A percentile compares a stretch with the other conserved stretches of the same genome.
Evolutionary conservation across 64 coral and sea anemone species (phyloP).

Genomic region (Astreopora myriophthalma): DNA sequence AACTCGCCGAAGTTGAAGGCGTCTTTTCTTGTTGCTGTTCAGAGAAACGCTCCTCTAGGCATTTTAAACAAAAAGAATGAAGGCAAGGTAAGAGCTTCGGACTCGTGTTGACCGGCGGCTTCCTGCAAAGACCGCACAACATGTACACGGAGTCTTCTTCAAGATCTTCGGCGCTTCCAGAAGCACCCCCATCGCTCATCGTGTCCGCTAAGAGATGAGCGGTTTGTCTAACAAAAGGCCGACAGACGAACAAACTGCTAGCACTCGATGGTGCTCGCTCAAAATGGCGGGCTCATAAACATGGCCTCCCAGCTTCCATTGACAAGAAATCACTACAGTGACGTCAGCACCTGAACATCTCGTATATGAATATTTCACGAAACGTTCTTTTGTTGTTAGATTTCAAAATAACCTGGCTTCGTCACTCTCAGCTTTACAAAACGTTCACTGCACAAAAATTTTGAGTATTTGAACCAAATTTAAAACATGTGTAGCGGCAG

Average conservation of each 20-base stretch:
- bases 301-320: conserved; percentile 49
- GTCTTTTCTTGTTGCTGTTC: conserved; percentile 79
- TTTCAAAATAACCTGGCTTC: neutral
- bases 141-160: conserved; percentile 89
- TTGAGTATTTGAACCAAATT: neutral
- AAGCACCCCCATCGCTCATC: conserved; percentile 77
- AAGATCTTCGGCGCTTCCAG: conserved; percentile 1
- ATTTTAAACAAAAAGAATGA: conserved; percentile 94
- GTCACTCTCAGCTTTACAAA: neutral
- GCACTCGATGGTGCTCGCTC: neutral
- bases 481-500: neutral
- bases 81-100: conserved; percentile 96
- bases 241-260: neutral
- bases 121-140: conserved; percentile 90
- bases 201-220: neutral
- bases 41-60: conserved; percentile 78
- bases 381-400: conserved; percentile 26
- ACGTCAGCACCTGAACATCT: conserved; percentile 22
- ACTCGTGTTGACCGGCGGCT: conserved; percentile 60
- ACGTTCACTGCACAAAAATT: neutral
- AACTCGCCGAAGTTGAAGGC: conserved; percentile 31
- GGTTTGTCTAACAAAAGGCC: conserved; percentile 3
- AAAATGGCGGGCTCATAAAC: conserved; percentile 37
- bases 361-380: conserved; percentile 41
- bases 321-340: conserved; percentile 40